These are phyloP conservation scores for Neoscelio sp. DNA, from an alignment of 2,888 invertebrate genomes.

Conservation along the genomic window DNA sequence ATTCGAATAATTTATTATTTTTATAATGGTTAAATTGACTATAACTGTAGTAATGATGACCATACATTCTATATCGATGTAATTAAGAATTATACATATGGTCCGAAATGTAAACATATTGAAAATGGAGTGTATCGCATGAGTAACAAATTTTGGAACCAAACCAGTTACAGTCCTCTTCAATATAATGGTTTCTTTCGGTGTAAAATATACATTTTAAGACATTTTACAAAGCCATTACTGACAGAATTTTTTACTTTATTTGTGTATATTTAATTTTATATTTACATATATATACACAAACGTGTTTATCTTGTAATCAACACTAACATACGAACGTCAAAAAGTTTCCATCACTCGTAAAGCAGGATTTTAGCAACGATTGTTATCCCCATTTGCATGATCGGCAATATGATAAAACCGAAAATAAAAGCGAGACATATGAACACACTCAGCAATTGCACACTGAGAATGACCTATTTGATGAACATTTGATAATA, in stretches of 20 bases:
- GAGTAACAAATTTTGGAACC: too few species aligned
- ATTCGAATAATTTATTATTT: too few species aligned
- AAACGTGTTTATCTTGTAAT: not conserved
- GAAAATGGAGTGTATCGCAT: too few species aligned
- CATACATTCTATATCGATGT: too few species aligned
- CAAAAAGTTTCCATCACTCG: conserved; percentile 62
- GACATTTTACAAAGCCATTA: conserved; percentile 5
- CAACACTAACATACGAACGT: not conserved
- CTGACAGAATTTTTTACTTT: conserved; percentile 49
- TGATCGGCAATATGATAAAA: conserved; percentile 77
- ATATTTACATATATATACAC: conserved; percentile 29
- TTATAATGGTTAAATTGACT: too few species aligned
- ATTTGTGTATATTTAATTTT: conserved; percentile 40
- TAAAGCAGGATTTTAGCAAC: conserved; percentile 75
- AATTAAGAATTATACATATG: too few species aligned
- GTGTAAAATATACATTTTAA: conserved; percentile 4
- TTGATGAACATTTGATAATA: conserved; percentile 74
- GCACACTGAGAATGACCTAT: conserved; percentile 73
- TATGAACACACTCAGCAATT: conserved; percentile 76
- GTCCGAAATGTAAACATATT: too few species aligned
- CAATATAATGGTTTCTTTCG: not conserved
- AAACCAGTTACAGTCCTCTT: too few species aligned
- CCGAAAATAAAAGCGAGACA: conserved; percentile 78
- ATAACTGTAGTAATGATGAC: too few species aligned
- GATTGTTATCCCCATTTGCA: conserved; percentile 75